Percentiles rank a stretch among this genome's conserved stretches.
Conservation (phyloP, 2,888 invertebrate species). For the Petrolisthes cinctipes region DNA sequence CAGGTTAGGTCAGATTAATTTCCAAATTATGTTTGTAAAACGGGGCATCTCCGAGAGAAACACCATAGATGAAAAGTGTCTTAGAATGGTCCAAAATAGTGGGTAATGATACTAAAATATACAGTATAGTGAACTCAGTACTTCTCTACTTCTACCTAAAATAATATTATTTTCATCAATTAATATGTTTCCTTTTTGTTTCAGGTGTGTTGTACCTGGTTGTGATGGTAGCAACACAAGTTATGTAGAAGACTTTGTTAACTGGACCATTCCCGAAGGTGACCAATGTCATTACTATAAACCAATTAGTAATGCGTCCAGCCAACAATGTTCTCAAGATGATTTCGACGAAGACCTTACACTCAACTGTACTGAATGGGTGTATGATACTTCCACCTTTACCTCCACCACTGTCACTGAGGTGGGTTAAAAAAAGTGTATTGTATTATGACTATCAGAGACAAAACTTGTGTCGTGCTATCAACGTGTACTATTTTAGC, state of each 20-base stretch:
- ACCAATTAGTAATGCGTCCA: not conserved
- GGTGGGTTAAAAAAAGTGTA: conserved; percentile 7
- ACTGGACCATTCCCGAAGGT: conserved; percentile 33
- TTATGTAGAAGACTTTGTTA: conserved; percentile 28
- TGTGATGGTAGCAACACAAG: conserved; percentile 26
- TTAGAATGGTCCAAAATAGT: too few relatives aligned
- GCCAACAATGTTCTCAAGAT: not conserved
- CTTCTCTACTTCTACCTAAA: too few relatives aligned
- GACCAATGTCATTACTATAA: conserved; percentile 8
- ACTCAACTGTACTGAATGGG: conserved; percentile 44
- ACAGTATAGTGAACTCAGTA: too few relatives aligned
- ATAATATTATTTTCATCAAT: not conserved
- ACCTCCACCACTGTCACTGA: conserved; percentile 56
- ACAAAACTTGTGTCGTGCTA: too few relatives aligned
- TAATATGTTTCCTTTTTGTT: not conserved
- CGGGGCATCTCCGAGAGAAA: too few relatives aligned
- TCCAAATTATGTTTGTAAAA: too few relatives aligned
- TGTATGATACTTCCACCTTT: conserved; percentile 57
- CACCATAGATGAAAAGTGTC: too few relatives aligned
- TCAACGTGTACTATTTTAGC: too few relatives aligned
- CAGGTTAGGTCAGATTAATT: too few relatives aligned
- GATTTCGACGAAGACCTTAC: not conserved
- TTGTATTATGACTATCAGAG: too few relatives aligned
- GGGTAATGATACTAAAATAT: too few relatives aligned
- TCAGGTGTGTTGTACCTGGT: conserved; percentile 34